phyloP scores from a whole-genome alignment of 2,113 vertebrate genomes.

The Prunella fulvescens region DNA sequence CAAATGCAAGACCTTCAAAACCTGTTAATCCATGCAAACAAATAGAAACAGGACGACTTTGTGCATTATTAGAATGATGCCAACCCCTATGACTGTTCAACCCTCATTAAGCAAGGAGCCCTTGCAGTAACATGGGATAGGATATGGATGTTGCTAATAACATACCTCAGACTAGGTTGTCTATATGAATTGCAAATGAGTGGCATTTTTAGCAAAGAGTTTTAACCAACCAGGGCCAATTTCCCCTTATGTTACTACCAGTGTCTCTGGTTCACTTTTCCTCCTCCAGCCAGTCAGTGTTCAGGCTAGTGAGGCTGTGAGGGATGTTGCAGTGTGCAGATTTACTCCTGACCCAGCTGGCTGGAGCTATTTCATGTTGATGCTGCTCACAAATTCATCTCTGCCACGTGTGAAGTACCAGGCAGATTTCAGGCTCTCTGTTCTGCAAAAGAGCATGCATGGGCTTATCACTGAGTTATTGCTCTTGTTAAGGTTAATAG shows the following conservation, averaged over 20 bases:
- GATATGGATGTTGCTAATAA: background rate
- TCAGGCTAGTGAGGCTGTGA: background rate
- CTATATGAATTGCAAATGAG: background rate
- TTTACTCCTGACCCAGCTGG: background rate
- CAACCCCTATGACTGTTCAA: rapidly evolving
- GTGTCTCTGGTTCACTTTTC: background rate
- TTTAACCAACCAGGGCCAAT: background rate
- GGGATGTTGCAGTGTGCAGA: background rate
- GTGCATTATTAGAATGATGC: background rate
- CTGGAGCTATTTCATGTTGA: background rate
- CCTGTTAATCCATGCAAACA: background rate
- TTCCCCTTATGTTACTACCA: background rate
- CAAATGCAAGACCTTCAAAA: background rate
- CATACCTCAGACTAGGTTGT: background rate
- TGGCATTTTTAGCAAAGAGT: background rate
- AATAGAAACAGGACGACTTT: background rate
- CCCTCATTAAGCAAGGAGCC: background rate
- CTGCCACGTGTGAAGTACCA: background rate
- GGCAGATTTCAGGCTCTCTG: background rate
- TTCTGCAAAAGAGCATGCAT: background rate
- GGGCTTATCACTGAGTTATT: background rate
- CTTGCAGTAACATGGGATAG: background rate
- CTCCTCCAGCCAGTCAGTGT: background rate
- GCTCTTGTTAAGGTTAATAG: background rate
- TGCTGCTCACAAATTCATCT: background rate